Percentiles rank a stretch among this genome's conserved stretches.
Evolutionary conservation across 2,888 invertebrate species (phyloP).

Genomic region (Antheraea assamensis): DNA sequence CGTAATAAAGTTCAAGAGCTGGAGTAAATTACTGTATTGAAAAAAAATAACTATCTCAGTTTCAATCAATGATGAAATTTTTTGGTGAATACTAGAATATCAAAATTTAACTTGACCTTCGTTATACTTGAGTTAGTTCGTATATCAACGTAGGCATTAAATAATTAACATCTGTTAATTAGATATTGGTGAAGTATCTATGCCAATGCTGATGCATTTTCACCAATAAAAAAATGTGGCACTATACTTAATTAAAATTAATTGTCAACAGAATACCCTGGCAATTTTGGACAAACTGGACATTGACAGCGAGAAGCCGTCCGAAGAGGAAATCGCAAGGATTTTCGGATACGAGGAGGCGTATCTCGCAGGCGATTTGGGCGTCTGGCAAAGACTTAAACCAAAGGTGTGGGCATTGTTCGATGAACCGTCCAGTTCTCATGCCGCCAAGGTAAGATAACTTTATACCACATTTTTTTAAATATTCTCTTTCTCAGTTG

Average conservation of each 20-base stretch:
- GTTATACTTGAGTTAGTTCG: neutral
- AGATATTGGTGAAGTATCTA: no score
- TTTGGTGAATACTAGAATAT: neutral
- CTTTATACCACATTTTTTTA: neutral
- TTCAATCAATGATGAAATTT: neutral
- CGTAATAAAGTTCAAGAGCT: neutral
- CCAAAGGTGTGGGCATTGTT: slow-evolving; percentile 97
- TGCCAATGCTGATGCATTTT: no score
- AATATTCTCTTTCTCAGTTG: neutral
- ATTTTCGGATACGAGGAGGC: slow-evolving; percentile 96
- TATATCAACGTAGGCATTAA: no score
- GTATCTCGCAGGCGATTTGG: slow-evolving; percentile 89
- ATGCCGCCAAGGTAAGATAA: slow-evolving; percentile 90
- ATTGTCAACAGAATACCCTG: slow-evolving; percentile 90
- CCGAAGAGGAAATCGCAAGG: slow-evolving; percentile 95
- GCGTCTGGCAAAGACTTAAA: slow-evolving; percentile 94
- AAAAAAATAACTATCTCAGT: neutral
- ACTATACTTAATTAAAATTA: neutral
- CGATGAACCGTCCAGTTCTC: slow-evolving; percentile 97
- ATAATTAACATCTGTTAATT: no score
- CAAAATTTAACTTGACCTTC: neutral
- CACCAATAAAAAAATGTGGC: no score
- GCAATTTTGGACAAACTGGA: slow-evolving; percentile 97
- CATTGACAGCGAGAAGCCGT: slow-evolving; percentile 95
- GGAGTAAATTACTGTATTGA: neutral